Conservation (phyloP, 1,140 invertebrate species). For the Achatina immaculata region DNA sequence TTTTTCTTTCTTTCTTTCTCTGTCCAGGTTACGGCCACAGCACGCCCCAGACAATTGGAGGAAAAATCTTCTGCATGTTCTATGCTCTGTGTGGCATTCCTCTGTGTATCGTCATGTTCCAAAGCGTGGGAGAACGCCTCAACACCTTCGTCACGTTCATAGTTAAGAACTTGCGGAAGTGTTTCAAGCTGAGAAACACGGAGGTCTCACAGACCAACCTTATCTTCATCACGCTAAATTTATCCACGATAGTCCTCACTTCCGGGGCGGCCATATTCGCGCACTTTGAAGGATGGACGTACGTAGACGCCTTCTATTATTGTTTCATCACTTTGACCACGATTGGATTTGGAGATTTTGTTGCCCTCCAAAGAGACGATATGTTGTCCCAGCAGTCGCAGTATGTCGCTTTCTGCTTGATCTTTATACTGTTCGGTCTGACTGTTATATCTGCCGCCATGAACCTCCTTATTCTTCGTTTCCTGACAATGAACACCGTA, state of each 20-base stretch:
- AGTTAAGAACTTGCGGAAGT: slow-evolving; percentile 65
- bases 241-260: slow-evolving; percentile 94
- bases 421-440: slow-evolving; percentile 99
- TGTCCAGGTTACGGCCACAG: slow-evolving; percentile 73
- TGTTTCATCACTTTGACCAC: slow-evolving; percentile 99
- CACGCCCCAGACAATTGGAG: slow-evolving; percentile 71
- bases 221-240: slow-evolving; percentile 90
- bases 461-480: slow-evolving; percentile 96
- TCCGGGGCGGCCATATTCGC: slow-evolving; percentile 96
- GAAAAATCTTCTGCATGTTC: slow-evolving; percentile 71
- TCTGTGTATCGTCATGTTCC: slow-evolving; percentile 71
- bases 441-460: slow-evolving; percentile 98
- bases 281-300: slow-evolving; percentile 95
- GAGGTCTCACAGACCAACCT: slow-evolving; percentile 95
- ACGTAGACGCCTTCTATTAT: slow-evolving; percentile 99
- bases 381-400: slow-evolving; percentile 76
- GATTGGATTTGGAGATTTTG: slow-evolving; percentile 83
- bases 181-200: slow-evolving; percentile 61
- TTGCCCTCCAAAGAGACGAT: slow-evolving; percentile 47
- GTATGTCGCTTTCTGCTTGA: slow-evolving; percentile 90
- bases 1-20: too few relatives aligned
- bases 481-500: slow-evolving; percentile 98
- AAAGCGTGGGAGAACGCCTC: slow-evolving; percentile 72
- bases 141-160: slow-evolving; percentile 71
- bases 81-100: slow-evolving; percentile 70